Conservation (phyloP, 2,113 vertebrate species). For the Neoarius graeffei region DNA sequence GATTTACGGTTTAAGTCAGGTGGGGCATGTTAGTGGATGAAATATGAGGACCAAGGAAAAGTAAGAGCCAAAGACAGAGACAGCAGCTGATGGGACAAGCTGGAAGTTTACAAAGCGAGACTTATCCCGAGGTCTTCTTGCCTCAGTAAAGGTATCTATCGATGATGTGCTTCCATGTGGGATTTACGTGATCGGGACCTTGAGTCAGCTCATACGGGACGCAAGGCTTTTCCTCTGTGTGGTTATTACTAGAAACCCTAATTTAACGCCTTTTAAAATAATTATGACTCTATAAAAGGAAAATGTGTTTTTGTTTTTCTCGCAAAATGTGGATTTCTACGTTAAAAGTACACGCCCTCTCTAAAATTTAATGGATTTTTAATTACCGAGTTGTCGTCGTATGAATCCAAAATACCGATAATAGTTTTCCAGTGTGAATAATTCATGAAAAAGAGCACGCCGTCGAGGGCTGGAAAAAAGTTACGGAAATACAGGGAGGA, state of each 20-base stretch:
- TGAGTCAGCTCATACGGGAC: conserved; percentile 30
- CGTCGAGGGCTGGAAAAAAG: conserved; percentile 54
- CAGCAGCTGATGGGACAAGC: conserved; percentile 40
- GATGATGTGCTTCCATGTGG: conserved; percentile 38
- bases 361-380: conserved; percentile 42
- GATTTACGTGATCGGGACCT: conserved; percentile 42
- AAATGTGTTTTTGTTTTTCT: not conserved
- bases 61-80: conserved; percentile 45
- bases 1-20: not conserved
- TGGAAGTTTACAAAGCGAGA: conserved; percentile 53
- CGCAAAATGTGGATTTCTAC: conserved; percentile 48
- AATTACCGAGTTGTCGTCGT: conserved; percentile 30
- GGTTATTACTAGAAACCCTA: not conserved
- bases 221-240: conserved; percentile 20
- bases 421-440: conserved; percentile 53
- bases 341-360: conserved; percentile 16
- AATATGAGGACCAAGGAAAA: conserved; percentile 34
- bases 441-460: conserved; percentile 66
- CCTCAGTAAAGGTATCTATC: not conserved
- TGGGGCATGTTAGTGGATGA: not conserved
- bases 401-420: conserved; percentile 47
- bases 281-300: conserved; percentile 29
- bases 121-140: conserved; percentile 38
- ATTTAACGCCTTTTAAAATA: not conserved
- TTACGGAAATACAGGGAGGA: conserved; percentile 55